Conservation (phyloP, 2,113 vertebrate species). For the Muscicapa adusta region DNA sequence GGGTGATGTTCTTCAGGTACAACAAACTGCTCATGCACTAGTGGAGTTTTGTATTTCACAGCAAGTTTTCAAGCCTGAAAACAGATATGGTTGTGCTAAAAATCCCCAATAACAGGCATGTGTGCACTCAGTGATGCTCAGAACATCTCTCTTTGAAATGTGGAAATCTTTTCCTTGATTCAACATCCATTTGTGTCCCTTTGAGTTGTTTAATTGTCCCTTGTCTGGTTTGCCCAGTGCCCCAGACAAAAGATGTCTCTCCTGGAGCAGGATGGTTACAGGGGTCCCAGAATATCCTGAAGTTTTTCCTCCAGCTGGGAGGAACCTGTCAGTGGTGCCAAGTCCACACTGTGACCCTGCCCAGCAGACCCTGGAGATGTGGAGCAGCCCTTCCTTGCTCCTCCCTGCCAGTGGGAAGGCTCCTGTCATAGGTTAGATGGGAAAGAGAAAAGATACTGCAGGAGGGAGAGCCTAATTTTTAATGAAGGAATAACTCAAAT, state of each 20-base stretch:
- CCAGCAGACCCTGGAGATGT: background rate
- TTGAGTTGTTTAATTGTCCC: background rate
- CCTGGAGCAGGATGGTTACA: background rate
- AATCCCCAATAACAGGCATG: fast-evolving
- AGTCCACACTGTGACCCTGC: background rate
- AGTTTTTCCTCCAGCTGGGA: background rate
- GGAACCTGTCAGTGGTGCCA: background rate
- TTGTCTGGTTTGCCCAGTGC: background rate
- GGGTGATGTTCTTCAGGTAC: background rate
- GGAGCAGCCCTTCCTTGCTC: background rate
- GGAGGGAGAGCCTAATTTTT: background rate
- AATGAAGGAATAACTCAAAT: background rate
- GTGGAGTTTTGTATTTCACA: background rate
- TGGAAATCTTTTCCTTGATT: background rate
- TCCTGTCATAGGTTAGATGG: background rate
- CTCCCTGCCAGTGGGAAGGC: background rate
- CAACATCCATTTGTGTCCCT: background rate
- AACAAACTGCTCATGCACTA: background rate
- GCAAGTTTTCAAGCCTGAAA: background rate
- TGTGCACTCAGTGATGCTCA: background rate
- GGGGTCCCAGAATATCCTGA: background rate
- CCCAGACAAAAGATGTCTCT: background rate
- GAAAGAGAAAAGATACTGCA: background rate
- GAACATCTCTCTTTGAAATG: background rate
- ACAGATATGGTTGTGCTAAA: background rate